Percentiles rank a stretch among this genome's conserved stretches.
These are phyloP conservation scores for Sycobia sp. DNA, from an alignment of 1,140 invertebrate genomes.

Conservation along the genomic window DNA sequence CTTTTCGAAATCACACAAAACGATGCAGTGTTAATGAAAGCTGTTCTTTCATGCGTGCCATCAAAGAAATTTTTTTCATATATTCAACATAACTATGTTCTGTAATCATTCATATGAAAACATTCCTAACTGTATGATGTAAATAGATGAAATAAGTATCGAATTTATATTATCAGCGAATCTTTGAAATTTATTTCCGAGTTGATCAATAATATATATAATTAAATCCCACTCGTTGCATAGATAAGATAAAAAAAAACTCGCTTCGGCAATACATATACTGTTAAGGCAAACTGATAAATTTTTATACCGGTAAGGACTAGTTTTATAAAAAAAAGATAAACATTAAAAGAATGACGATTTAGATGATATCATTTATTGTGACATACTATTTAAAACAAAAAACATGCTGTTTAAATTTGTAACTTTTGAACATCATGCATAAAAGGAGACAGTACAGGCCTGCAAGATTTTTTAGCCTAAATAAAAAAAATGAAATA, in stretches of 20 bases:
- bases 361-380: too few relatives aligned
- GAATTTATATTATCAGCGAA: background rate
- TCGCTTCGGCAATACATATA: background rate
- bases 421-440: too few relatives aligned
- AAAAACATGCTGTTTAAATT: too few relatives aligned
- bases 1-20: too few relatives aligned
- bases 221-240: background rate
- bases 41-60: constrained; percentile 3
- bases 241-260: constrained; percentile 1
- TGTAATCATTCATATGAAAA: background rate
- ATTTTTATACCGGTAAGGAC: too few relatives aligned
- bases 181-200: background rate
- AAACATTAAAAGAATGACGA: too few relatives aligned
- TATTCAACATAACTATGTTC: background rate
- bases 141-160: background rate
- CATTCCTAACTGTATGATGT: background rate
- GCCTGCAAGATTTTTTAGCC: too few relatives aligned
- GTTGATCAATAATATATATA: constrained; percentile 4
- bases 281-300: too few relatives aligned
- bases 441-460: too few relatives aligned
- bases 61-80: background rate
- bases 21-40: background rate
- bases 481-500: too few relatives aligned
- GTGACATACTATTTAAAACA: too few relatives aligned
- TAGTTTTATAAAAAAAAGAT: too few relatives aligned